phyloP scores from a whole-genome alignment of 1,140 invertebrate species.

The Zelostemma sp. region DNA sequence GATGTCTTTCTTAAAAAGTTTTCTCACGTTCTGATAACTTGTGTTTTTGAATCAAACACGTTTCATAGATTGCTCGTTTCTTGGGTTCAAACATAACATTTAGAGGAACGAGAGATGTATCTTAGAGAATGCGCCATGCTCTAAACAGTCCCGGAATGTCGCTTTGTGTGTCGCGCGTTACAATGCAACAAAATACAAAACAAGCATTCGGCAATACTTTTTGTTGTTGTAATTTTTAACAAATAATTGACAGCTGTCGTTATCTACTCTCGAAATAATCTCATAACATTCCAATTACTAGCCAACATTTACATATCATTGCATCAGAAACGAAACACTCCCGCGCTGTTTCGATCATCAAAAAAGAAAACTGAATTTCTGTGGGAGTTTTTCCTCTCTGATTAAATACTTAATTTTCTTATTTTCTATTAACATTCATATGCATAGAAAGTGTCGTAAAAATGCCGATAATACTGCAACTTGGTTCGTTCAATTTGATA shows the following conservation, averaged over 20 bases:
- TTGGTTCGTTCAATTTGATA: conserved; percentile 57
- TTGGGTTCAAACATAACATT: neutral
- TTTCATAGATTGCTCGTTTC: neutral
- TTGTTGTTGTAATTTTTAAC: neutral
- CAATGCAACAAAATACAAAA: neutral
- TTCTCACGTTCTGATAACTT: neutral
- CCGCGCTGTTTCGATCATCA: too few species aligned
- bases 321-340: too few species aligned
- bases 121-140: conserved; percentile 6
- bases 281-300: too few species aligned
- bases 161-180: conserved; percentile 6
- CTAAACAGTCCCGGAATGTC: conserved; percentile 2
- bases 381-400: too few species aligned
- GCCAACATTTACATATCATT: too few species aligned
- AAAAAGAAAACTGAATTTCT: too few species aligned
- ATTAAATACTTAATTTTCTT: too few species aligned
- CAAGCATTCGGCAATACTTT: too few species aligned
- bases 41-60: neutral
- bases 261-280: too few species aligned
- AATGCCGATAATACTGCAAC: conserved; percentile 60
- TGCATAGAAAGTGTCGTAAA: neutral
- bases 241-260: too few species aligned
- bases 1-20: neutral
- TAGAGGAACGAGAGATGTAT: conserved; percentile 2
- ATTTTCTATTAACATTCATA: neutral